Percentiles rank a stretch among this genome's conserved stretches.
phyloP scores from a whole-genome alignment of 2,113 vertebrate genomes.

The Pleuronectes platessa region DNA sequence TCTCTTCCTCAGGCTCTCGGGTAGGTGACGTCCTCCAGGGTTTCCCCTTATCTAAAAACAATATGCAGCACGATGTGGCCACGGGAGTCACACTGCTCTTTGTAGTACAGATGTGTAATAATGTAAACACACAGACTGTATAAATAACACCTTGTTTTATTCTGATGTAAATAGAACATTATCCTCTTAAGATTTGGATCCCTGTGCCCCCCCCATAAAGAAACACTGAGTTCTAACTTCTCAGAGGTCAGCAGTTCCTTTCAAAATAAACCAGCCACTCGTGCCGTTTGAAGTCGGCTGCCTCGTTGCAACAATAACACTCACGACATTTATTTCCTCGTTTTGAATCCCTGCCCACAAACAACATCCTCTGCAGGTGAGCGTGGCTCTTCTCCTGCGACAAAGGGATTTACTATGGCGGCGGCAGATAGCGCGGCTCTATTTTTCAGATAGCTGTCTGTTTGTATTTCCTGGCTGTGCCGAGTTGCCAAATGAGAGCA shows the following conservation, averaged over 20 bases:
- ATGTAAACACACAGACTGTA: neutral
- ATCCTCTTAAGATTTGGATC: neutral
- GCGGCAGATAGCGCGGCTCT: slow-evolving; percentile 49
- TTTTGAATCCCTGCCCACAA: slow-evolving; percentile 51
- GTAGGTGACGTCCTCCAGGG: slow-evolving; percentile 7
- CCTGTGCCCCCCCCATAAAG: neutral
- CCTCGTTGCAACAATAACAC: slow-evolving; percentile 4
- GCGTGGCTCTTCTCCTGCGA: slow-evolving; percentile 36
- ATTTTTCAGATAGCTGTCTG: slow-evolving; percentile 70
- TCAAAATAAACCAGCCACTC: slow-evolving; percentile 31
- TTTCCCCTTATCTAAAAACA: slow-evolving; percentile 21
- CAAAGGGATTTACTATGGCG: slow-evolving; percentile 60
- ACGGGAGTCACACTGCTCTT: neutral
- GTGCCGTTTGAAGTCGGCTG: neutral
- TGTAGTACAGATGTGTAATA: neutral
- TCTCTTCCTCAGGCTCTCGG: slow-evolving; percentile 22
- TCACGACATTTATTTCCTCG: slow-evolving; percentile 32
- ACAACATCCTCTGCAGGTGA: slow-evolving; percentile 51
- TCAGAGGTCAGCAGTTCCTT: slow-evolving; percentile 29
- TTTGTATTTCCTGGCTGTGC: slow-evolving; percentile 63
- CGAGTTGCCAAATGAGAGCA: slow-evolving; percentile 70
- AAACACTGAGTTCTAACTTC: slow-evolving; percentile 11
- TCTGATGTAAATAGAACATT: slow-evolving; percentile 1
- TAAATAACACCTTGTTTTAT: neutral
- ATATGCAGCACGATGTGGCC: neutral